Percentiles rank a stretch among this genome's conserved stretches.
phyloP scores from a whole-genome alignment of 1,140 invertebrate genomes.

The Neelides sp. region DNA sequence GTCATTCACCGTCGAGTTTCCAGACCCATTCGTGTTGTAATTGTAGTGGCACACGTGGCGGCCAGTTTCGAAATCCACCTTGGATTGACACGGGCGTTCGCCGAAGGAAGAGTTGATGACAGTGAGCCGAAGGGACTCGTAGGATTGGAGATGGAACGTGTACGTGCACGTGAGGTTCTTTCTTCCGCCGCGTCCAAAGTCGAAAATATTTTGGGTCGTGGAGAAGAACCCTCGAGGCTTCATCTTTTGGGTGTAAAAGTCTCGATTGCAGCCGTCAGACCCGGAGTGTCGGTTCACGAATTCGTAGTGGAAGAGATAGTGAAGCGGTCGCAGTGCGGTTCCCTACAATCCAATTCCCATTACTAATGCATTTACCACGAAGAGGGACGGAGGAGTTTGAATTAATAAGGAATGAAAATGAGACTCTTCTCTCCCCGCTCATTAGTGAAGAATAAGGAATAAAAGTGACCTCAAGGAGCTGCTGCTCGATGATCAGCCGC shows the following conservation, averaged over 20 bases:
- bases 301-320: conserved; percentile 38
- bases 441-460: too few species aligned
- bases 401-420: too few species aligned
- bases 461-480: conserved; percentile 36
- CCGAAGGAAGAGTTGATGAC: conserved; percentile 60
- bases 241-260: conserved; percentile 21
- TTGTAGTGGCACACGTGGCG: conserved; percentile 39
- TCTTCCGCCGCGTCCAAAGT: conserved; percentile 62
- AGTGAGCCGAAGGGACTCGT: conserved; percentile 42
- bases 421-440: too few species aligned
- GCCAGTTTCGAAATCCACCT: conserved; percentile 56
- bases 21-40: background rate
- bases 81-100: conserved; percentile 48
- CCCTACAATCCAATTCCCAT: conserved; percentile 36
- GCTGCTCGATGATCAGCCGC: conserved; percentile 38
- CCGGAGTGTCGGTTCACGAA: conserved; percentile 25
- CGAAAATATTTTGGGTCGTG: conserved; percentile 58
- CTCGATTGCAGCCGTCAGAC: conserved; percentile 24
- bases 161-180: conserved; percentile 58
- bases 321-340: conserved; percentile 52
- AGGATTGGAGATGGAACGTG: conserved; percentile 47
- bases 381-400: background rate
- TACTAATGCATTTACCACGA: background rate
- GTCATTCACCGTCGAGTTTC: background rate
- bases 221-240: conserved; percentile 46